Percentiles rank a stretch among this genome's conserved stretches.
phyloP scores from a whole-genome alignment of 2,888 invertebrate genomes.

The Pherbina coryleti region DNA sequence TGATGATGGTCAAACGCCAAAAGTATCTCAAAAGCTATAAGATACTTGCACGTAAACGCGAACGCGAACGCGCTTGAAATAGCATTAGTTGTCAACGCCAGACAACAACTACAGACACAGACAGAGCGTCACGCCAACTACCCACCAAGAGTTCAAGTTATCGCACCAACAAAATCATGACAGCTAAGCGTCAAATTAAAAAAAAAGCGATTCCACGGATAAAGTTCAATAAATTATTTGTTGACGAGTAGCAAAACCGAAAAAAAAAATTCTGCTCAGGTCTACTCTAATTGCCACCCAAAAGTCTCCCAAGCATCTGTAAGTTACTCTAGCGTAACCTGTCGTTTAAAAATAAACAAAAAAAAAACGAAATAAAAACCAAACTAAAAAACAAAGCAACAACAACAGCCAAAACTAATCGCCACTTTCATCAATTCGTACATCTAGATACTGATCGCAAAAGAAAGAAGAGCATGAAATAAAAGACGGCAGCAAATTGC shows the following conservation, averaged over 20 bases:
- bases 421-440: too few species aligned
- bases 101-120: neutral
- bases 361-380: too few species aligned
- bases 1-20: conserved; percentile 1
- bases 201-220: neutral
- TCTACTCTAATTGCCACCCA: neutral
- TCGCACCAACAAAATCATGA: neutral
- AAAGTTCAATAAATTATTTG: neutral
- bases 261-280: too few species aligned
- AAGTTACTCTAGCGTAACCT: too few species aligned
- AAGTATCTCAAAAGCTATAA: too few species aligned
- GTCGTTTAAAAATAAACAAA: too few species aligned
- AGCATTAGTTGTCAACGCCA: neutral
- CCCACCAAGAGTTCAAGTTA: neutral
- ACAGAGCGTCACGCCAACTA: neutral
- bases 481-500: too few species aligned
- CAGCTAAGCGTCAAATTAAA: neutral
- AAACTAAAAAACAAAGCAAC: too few species aligned
- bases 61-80: neutral
- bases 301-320: neutral
- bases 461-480: too few species aligned
- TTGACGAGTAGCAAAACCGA: neutral
- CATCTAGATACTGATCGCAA: too few species aligned
- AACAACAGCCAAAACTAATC: too few species aligned
- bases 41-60: too few species aligned